A percentile compares a stretch with the other conserved stretches of the same genome.
These are phyloP conservation scores for Agelastica alni DNA, from an alignment of 2,888 invertebrate genomes.

Conservation along the genomic window DNA sequence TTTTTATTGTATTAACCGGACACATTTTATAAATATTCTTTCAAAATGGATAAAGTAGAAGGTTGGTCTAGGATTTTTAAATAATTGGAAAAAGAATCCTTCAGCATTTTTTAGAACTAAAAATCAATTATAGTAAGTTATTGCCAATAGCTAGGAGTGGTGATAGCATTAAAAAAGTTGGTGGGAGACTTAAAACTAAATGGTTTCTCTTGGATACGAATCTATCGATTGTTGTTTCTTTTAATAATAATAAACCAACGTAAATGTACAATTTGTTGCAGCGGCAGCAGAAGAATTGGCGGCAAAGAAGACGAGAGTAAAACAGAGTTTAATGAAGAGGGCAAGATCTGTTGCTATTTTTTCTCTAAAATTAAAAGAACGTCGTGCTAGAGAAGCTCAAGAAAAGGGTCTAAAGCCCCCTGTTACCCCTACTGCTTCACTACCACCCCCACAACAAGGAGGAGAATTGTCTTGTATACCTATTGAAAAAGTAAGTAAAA, in stretches of 20 bases:
- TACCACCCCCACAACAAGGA: constrained; percentile 64
- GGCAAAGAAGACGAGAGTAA: constrained; percentile 68
- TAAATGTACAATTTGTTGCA: constrained; percentile 27
- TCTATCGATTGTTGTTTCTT: neutral
- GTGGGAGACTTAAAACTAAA: no score
- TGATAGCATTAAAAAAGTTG: no score
- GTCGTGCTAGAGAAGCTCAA: constrained; percentile 78
- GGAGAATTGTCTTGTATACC: constrained; percentile 85
- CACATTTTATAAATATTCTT: no score
- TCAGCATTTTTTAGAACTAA: no score
- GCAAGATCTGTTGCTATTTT: constrained; percentile 86
- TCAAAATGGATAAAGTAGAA: no score
- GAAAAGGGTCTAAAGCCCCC: constrained; percentile 62
- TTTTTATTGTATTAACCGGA: no score
- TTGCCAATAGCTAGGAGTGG: neutral
- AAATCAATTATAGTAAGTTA: neutral
- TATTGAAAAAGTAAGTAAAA: constrained; percentile 68
- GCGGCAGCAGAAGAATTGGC: constrained; percentile 66
- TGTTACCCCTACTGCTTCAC: constrained; percentile 53
- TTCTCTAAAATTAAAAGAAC: constrained; percentile 76
- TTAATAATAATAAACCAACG: no score
- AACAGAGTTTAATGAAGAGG: constrained; percentile 79
- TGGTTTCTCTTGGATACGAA: no score
- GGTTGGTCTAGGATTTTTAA: no score
- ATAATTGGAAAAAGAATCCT: no score